A percentile compares a stretch with the other conserved stretches of the same genome.
Evolutionary conservation across 2,797 vertebrate genomes (phyloP).

Genomic region (Sciaenops ocellatus): DNA sequence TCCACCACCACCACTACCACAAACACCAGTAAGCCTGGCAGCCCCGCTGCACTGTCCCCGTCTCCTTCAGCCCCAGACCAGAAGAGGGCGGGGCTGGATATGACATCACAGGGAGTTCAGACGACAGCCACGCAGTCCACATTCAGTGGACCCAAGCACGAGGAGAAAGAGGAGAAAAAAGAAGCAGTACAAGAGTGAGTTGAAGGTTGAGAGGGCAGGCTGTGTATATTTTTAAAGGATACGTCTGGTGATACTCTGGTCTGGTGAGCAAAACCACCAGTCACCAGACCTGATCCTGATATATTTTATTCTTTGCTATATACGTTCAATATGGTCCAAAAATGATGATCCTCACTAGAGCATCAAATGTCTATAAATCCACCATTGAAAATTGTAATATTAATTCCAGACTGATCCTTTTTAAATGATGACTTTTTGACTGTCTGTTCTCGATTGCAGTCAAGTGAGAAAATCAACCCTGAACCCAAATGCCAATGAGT

Average conservation of each 20-base stretch:
- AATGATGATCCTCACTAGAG: neutral
- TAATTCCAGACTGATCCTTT: neutral
- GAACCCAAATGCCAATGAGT: slow-evolving; percentile 99
- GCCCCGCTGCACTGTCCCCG: slow-evolving; percentile 91
- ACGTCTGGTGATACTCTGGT: neutral
- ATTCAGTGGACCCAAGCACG: slow-evolving; percentile 88
- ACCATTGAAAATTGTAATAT: neutral
- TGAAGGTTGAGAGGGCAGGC: neutral
- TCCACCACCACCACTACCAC: slow-evolving; percentile 47
- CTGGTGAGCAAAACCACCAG: too few relatives aligned
- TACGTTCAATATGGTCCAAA: too few relatives aligned
- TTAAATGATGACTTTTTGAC: neutral
- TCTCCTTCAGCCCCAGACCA: slow-evolving; percentile 87
- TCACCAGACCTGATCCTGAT: neutral
- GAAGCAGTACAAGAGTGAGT: slow-evolving; percentile 96
- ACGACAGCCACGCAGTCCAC: slow-evolving; percentile 87
- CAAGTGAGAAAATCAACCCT: slow-evolving; percentile 98
- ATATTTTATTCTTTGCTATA: neutral
- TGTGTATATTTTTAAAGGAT: neutral
- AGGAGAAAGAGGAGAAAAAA: slow-evolving; percentile 96
- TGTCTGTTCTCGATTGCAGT: slow-evolving; percentile 78
- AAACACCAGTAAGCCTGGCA: slow-evolving; percentile 90
- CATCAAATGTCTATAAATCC: neutral
- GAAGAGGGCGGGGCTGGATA: slow-evolving; percentile 91
- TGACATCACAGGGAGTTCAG: slow-evolving; percentile 97